Evolutionary conservation across 30 jellyfish, hydroid and myxozoan species (phyloP), one percentile per base, ranked within the genome.

Genomic region (Turritopsis rubra): DNA sequence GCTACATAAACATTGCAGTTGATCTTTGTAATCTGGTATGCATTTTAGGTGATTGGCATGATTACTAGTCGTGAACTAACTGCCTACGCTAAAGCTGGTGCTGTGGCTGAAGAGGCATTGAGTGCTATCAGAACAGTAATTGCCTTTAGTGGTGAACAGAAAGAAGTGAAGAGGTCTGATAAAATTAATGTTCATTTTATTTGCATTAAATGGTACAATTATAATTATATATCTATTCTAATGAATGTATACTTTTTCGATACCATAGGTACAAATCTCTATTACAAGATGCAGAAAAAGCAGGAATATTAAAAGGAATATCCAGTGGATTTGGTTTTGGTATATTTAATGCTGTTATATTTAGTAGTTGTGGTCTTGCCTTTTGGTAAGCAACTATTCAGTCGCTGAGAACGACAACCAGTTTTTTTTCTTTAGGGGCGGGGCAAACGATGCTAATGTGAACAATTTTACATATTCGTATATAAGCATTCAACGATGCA

Each of bases 301-400:
- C 97, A 71, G 97, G 97, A 26, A 79, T 86, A 83, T 85, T 79
- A 75, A 90, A 90, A 83, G 97, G 97, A 20, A 70, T 81, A 3
- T 86, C 97, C 20, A 84, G 89, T 54, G 97, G 97, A 23, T 81
- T 85, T 22, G 95, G 95, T 9, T 90, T 90, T 65, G 97, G 93
- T 3, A 75, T 90, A 29, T 90, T 90, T 81, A 93, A 90, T 79
- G 88, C 86, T 71, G 95, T 86, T 54, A 90, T 86, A 52, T 90
- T 90, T 87, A 73, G 92, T 27, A 85, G 95, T 30, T 86, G 84
- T 65, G 92, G 95, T 21, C 84, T 90, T 20, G 96, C 95, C 1
- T 90, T 90, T 73, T 90, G 97, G 97, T 90, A 18, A 81, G 95
- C 72, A 25, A 19, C 29, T 70, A 26, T 21, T n/a, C n/a, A n/a